Evolutionary conservation across 2,888 invertebrate genomes (phyloP), one percentile per base, ranked within the genome.

Genomic region (Branchipolynoe longqiensis): DNA sequence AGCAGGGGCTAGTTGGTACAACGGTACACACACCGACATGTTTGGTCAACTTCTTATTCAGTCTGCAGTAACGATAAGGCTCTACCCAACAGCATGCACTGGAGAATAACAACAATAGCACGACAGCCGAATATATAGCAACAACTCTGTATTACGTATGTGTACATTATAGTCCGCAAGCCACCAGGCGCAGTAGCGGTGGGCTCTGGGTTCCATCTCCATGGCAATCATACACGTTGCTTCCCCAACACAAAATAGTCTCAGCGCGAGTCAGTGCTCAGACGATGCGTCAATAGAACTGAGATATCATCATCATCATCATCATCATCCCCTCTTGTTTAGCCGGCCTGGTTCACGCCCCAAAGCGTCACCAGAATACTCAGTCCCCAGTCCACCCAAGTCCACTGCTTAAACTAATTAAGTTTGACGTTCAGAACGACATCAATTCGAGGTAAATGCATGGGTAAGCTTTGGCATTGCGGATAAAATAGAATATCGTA

Each of bases 381-480:
- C 18, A 0, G 1, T 33, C n/a, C 38, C 31, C 31, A 62, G 31
- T 69, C 33, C n/a, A 36, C 69, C 31, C 62, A 59, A 4, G 14
- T 64, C 33, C 69, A 33, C 69, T 33, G 33, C 8, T 36, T 31
- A 18, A n/a, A n/a, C n/a, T n/a, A 0, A 69, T 38, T 69, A 18
- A 33, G 12, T 33, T 8, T 38, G 69, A 22, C 36, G 14, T 69
- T n/a, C 33, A 69, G 38, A 38, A 69, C 22, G 69, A 69, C 69
- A n/a, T 69, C 69, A 0, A 62, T 14, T 69, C 33, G 69, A 69
- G 69, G 69, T 69, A 69, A 69, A 69, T 69, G 69, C 69, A 69
- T 69, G 69, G 69, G 69, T 69, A 69, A 69, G 69, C 69, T 69
- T 69, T 69, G 69, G 69, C 69, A 69, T 69, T 33, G 69, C 38